Evolutionary conservation across 2,113 vertebrate genomes (phyloP).

Genomic region (Hemiprocne comata): DNA sequence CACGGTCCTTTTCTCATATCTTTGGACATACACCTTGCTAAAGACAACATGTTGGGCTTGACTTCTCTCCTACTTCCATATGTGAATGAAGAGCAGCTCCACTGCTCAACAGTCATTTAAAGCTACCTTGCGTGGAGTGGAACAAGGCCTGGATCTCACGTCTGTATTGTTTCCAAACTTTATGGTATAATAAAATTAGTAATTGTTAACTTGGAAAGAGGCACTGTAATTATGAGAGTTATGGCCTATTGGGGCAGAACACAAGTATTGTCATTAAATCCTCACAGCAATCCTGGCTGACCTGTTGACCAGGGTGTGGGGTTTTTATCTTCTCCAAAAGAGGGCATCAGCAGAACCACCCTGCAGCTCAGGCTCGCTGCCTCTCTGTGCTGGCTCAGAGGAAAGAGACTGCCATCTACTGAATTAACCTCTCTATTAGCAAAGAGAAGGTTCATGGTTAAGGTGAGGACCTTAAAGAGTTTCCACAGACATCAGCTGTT

Average conservation of each 20-base stretch:
- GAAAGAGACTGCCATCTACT: slow-evolving; percentile 55
- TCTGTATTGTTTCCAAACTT: not conserved
- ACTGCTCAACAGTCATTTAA: not conserved
- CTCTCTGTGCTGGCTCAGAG: not conserved
- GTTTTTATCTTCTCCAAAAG: not conserved
- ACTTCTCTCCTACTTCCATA: not conserved
- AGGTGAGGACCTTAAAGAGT: not conserved
- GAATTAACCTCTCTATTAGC: not conserved
- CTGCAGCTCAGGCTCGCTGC: not conserved
- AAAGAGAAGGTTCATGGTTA: not conserved
- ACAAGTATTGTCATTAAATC: not conserved
- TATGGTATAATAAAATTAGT: not conserved
- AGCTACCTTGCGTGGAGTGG: not conserved
- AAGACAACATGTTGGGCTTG: not conserved
- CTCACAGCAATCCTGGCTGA: accelerated
- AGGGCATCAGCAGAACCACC: not conserved
- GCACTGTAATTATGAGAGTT: not conserved
- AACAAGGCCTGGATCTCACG: not conserved
- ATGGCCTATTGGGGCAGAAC: not conserved
- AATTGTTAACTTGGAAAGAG: not conserved
- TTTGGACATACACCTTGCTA: not conserved
- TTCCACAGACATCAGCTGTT: not conserved
- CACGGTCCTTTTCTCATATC: not conserved
- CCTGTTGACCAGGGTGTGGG: not conserved
- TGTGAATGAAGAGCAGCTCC: not conserved